A percentile compares a stretch with the other conserved stretches of the same genome.
These are phyloP conservation scores for Hartigia nigra DNA, from an alignment of 2,888 invertebrate species.

Conservation along the genomic window DNA sequence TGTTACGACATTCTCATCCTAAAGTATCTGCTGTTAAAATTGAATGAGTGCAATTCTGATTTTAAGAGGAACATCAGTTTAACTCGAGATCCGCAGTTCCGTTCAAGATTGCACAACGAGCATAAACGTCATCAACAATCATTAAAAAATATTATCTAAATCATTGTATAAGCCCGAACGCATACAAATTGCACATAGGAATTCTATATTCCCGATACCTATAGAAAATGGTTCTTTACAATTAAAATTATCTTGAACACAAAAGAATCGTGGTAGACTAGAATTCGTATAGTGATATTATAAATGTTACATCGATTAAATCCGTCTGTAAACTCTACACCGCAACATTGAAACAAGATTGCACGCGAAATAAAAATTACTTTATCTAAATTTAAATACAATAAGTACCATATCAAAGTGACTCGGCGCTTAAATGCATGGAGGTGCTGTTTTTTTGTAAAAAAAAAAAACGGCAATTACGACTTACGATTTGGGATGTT, in stretches of 20 bases:
- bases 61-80: slow-evolving; percentile 36
- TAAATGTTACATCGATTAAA: background rate
- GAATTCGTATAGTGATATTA: background rate
- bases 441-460: slow-evolving; percentile 12
- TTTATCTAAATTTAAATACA: slow-evolving; percentile 34
- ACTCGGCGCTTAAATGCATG: slow-evolving; percentile 47
- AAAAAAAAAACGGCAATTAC: background rate
- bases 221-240: background rate
- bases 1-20: slow-evolving; percentile 44
- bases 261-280: background rate
- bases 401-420: slow-evolving; percentile 46
- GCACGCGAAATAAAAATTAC: slow-evolving; percentile 43
- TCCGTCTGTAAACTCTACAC: slow-evolving; percentile 17
- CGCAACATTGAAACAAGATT: slow-evolving; percentile 56
- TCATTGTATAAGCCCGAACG: background rate
- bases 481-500: background rate
- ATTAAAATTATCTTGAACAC: background rate
- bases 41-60: background rate
- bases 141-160: background rate
- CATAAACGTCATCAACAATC: background rate
- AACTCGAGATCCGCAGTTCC: background rate
- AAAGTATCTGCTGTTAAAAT: slow-evolving; percentile 7
- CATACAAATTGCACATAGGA: background rate
- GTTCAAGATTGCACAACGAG: background rate
- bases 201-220: background rate